Conservation (phyloP, 2,888 invertebrate genomes). For the Eupelmus urozonus region DNA sequence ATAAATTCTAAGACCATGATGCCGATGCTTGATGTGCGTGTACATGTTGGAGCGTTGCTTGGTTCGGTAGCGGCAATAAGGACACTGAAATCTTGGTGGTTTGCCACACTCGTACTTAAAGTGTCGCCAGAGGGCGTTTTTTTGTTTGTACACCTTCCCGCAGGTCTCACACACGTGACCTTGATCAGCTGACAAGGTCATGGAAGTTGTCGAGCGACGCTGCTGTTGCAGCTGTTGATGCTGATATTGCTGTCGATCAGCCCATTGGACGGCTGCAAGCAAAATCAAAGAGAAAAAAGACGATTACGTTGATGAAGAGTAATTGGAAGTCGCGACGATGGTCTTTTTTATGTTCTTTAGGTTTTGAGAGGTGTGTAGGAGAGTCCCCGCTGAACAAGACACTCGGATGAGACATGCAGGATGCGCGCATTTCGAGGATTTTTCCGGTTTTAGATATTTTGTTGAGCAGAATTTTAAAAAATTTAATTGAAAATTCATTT, state of each 20-base stretch:
- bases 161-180: conserved; percentile 68
- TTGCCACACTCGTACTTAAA: conserved; percentile 76
- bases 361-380: not conserved
- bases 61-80: conserved; percentile 71
- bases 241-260: conserved; percentile 1
- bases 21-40: conserved; percentile 68
- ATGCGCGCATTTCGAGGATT: not conserved
- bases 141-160: conserved; percentile 71
- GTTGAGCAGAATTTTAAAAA: not conserved
- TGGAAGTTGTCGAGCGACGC: not conserved
- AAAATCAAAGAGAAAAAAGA: conserved; percentile 47
- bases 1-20: conserved; percentile 65
- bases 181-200: not conserved
- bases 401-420: conserved; percentile 6
- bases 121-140: conserved; percentile 72
- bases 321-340: not conserved
- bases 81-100: conserved; percentile 72
- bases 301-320: conserved; percentile 33
- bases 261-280: conserved; percentile 43
- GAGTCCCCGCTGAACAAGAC: not conserved
- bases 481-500: no score
- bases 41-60: conserved; percentile 70
- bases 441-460: no score
- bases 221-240: not conserved
- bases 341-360: not conserved